Conservation (phyloP, 1,140 invertebrate species). For the Dendroctonus valens region DNA sequence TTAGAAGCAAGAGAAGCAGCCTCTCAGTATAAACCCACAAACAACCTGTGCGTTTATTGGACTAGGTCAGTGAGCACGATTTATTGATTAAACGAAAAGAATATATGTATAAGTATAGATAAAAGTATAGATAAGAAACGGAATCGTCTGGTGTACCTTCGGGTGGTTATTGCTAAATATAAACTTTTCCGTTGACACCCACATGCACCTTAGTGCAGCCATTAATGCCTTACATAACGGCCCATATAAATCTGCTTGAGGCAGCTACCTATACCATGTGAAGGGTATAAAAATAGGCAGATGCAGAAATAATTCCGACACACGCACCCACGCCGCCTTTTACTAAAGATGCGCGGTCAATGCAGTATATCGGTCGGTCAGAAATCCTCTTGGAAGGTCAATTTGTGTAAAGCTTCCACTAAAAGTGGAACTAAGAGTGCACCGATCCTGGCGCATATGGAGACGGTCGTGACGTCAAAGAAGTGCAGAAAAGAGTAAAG, state of each 20-base stretch:
- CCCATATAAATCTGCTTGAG: conserved; percentile 32
- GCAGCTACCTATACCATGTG: conserved; percentile 24
- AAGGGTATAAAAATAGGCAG: conserved; percentile 25
- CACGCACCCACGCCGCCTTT: conserved; percentile 17
- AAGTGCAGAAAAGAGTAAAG: too few relatives aligned
- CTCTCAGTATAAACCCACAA: too few relatives aligned
- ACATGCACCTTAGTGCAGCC: conserved; percentile 24
- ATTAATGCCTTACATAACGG: conserved; percentile 33
- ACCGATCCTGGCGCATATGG: too few relatives aligned
- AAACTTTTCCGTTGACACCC: conserved; percentile 30
- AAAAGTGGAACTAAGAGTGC: too few relatives aligned
- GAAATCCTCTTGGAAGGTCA: too few relatives aligned
- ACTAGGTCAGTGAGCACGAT: conserved; percentile 21
- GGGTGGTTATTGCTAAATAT: conserved; percentile 29
- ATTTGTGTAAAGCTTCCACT: too few relatives aligned
- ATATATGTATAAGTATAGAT: conserved; percentile 17
- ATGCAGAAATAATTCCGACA: conserved; percentile 18
- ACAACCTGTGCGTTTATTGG: conserved; percentile 16
- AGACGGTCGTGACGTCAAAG: not conserved
- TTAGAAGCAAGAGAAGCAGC: too few relatives aligned
- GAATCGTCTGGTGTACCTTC: conserved; percentile 18
- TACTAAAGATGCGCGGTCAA: not conserved
- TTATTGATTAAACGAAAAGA: conserved; percentile 13
- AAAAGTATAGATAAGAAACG: conserved; percentile 16
- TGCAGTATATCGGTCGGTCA: too few relatives aligned